Evolutionary conservation across 2,113 vertebrate species (phyloP).

Genomic region (Rattus norvegicus): DNA sequence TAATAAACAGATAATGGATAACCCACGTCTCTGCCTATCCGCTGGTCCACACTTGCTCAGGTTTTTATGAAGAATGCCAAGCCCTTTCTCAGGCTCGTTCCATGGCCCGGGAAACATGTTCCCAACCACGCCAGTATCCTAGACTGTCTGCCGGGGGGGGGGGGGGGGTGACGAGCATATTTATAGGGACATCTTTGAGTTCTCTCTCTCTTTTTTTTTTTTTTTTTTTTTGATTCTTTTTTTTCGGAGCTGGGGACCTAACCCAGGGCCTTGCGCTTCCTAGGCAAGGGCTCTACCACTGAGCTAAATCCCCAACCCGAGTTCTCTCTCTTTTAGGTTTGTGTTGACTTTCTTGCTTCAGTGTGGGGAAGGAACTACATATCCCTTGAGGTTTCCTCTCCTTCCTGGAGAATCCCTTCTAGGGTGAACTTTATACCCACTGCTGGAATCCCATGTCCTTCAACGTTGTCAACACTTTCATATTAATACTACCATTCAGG

Average conservation of each 20-base stretch:
- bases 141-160: neutral
- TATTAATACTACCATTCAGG: slow-evolving; percentile 1
- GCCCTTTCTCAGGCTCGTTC: neutral
- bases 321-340: slow-evolving; percentile 7
- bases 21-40: neutral
- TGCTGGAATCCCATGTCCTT: slow-evolving; percentile 6
- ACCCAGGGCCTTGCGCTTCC: too few relatives aligned
- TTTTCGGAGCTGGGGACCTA: too few relatives aligned
- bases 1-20: neutral
- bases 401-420: neutral
- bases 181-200: neutral
- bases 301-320: too few relatives aligned
- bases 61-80: neutral
- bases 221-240: too few relatives aligned
- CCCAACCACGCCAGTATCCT: neutral
- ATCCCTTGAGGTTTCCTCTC: neutral
- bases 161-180: neutral
- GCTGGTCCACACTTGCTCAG: neutral
- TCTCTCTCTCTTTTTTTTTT: too few relatives aligned
- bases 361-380: neutral
- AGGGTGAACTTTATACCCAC: neutral
- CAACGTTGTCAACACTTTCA: slow-evolving; percentile 3
- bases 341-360: slow-evolving; percentile 22
- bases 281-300: too few relatives aligned
- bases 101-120: neutral